phyloP scores from a whole-genome alignment of 2,797 vertebrate species.

The Chanos chanos region DNA sequence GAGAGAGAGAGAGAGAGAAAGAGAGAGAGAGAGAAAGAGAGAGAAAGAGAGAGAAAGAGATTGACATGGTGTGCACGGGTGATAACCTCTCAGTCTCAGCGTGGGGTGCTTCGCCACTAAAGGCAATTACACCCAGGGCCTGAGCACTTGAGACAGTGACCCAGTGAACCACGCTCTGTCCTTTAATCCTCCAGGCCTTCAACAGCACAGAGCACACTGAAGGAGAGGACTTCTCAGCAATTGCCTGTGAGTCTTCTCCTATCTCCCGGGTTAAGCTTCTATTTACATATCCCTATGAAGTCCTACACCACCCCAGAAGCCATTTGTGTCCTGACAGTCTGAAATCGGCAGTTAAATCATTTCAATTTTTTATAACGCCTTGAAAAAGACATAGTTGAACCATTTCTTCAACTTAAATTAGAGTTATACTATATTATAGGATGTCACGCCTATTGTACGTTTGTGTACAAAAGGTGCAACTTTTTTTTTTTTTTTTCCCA shows the following conservation, averaged over 20 bases:
- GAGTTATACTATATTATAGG: no score
- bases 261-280: slow-evolving; percentile 57
- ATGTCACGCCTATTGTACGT: no score
- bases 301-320: slow-evolving; percentile 33
- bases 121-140: slow-evolving; percentile 57
- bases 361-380: slow-evolving; percentile 26
- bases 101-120: slow-evolving; percentile 49
- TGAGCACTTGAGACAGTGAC: slow-evolving; percentile 35
- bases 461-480: no score
- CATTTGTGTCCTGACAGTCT: slow-evolving; percentile 35
- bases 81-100: slow-evolving; percentile 58
- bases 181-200: slow-evolving; percentile 57
- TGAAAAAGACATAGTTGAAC: slow-evolving; percentile 4
- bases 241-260: slow-evolving; percentile 55
- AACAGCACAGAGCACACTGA: slow-evolving; percentile 39
- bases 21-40: slow-evolving; percentile 22
- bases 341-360: slow-evolving; percentile 36
- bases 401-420: background rate
- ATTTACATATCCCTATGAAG: slow-evolving; percentile 65
- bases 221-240: slow-evolving; percentile 55
- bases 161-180: slow-evolving; percentile 9
- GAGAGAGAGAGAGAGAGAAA: background rate
- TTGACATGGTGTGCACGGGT: slow-evolving; percentile 52
- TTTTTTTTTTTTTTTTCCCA: no score
- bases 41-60: slow-evolving; percentile 42